Base-by-base conservation (phyloP, 2,888 invertebrate species). In the Dicycla oo region DNA sequence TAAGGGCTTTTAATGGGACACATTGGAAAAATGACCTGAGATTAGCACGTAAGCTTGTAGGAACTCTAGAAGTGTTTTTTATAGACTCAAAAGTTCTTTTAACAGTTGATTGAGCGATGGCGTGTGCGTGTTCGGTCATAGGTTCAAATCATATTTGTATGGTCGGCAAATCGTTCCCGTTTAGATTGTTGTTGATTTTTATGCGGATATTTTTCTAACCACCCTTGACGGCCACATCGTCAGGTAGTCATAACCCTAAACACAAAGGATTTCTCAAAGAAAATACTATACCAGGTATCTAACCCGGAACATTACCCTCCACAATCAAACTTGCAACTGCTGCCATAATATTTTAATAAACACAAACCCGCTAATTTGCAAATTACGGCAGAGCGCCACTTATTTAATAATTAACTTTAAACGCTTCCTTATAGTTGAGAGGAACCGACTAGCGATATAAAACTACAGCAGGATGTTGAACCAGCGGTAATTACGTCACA, bases 361-460 rank as follows among this genome's bases (percentile, higher is more conserved):
- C 15, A 47, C 49, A 45, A 61, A 54, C 62, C 45, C 45, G 62
- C 34, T 73, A 66, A 73, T 69, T 66, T 60, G 51, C 23, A 63
- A 69, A 66, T 66, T 56, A 69, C 43, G 30, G 58, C 45, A 58
- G 30, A 78, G 45, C 45, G 47, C 51, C 65, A 69, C 58, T 73
- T 78, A 73, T 51, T 51, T 66, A 13, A 60, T 68, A 76, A 81
- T 71, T 75, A 63, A 26, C 26, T 51, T 38, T 78, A 82, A 80
- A 63, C 40, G 58, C 58, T 78, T 80, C 82, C 73, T 82, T 82
- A 80, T 80, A 47, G 79, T 43, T 78, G 13, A 68, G 65, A 73
- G 62, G 78, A 78, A 81, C 54, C 51, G 57, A 45, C 61, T 43
- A 34, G 68, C 63, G 53, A 51, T 77, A 69, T 67, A 69, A 58